These are phyloP conservation scores for Elaeidobius kamerunicus DNA, from an alignment of 2,888 invertebrate genomes.

Conservation along the genomic window DNA sequence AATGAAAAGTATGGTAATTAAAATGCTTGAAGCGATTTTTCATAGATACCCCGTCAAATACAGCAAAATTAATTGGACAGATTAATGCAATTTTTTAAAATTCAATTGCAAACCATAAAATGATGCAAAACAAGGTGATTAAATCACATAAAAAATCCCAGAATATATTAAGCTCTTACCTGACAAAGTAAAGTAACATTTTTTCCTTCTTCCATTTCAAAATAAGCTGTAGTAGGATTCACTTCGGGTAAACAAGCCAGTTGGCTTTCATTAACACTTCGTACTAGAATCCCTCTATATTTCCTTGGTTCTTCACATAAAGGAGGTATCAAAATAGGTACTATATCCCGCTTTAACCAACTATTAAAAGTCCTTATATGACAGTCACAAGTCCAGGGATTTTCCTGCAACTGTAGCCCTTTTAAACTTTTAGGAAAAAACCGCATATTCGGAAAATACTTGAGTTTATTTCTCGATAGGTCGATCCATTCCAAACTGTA, in stretches of 20 bases:
- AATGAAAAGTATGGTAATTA: too few relatives aligned
- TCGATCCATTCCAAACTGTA: slow-evolving; percentile 80
- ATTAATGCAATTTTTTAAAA: too few relatives aligned
- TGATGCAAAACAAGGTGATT: too few relatives aligned
- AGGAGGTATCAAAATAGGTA: slow-evolving; percentile 73
- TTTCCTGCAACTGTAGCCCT: slow-evolving; percentile 78
- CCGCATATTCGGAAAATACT: slow-evolving; percentile 62
- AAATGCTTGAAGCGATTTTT: too few relatives aligned
- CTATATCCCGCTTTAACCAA: slow-evolving; percentile 53
- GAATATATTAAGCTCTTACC: too few relatives aligned
- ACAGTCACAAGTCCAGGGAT: slow-evolving; percentile 89
- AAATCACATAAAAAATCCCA: too few relatives aligned
- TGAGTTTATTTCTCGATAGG: slow-evolving; percentile 77
- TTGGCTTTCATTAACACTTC: slow-evolving; percentile 63
- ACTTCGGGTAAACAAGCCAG: slow-evolving; percentile 79
- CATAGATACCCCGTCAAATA: too few relatives aligned
- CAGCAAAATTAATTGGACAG: too few relatives aligned
- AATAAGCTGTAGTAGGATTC: slow-evolving; percentile 66
- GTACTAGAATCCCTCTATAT: slow-evolving; percentile 65
- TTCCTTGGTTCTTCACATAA: slow-evolving; percentile 69
- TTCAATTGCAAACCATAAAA: too few relatives aligned
- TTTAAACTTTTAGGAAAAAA: slow-evolving; percentile 74
- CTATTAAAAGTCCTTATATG: slow-evolving; percentile 70
- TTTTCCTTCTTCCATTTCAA: slow-evolving; percentile 75
- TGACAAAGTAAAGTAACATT: slow-evolving; percentile 78